These are phyloP conservation scores for Gallinago jamesoni DNA, from an alignment of 2,113 vertebrate species.

Conservation along the genomic window DNA sequence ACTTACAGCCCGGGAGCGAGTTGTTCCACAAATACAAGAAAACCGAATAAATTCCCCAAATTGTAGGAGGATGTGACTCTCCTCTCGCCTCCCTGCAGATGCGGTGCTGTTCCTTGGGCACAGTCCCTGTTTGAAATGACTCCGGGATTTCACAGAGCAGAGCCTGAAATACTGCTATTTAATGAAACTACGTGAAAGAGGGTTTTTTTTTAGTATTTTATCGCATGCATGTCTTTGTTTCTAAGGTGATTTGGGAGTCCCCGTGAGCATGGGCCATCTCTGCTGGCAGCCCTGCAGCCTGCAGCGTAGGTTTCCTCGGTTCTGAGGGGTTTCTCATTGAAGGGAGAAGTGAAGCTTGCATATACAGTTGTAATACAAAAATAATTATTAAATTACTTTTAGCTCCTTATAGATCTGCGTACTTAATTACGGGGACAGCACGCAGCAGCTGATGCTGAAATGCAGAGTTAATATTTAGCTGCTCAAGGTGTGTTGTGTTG, in stretches of 20 bases:
- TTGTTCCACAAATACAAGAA: no score
- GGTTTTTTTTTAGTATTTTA: no score
- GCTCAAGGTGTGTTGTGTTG: not conserved
- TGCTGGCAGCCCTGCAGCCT: no score
- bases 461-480: rapidly evolving
- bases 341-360: not conserved
- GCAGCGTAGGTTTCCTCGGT: rapidly evolving
- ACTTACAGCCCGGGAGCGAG: not conserved
- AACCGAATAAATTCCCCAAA: rapidly evolving
- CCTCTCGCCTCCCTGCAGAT: not conserved
- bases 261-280: rapidly evolving
- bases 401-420: not conserved
- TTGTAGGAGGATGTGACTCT: rapidly evolving
- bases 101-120: rapidly evolving
- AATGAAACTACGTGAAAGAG: rapidly evolving
- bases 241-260: not conserved
- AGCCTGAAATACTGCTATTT: rapidly evolving
- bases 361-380: not conserved
- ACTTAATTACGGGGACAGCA: not conserved
- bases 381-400: not conserved
- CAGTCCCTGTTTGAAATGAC: not conserved
- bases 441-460: not conserved
- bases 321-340: not conserved
- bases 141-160: rapidly evolving
- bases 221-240: not conserved